Evolutionary conservation across 2,888 invertebrate species (phyloP).

Genomic region (Orthosia incerta): DNA sequence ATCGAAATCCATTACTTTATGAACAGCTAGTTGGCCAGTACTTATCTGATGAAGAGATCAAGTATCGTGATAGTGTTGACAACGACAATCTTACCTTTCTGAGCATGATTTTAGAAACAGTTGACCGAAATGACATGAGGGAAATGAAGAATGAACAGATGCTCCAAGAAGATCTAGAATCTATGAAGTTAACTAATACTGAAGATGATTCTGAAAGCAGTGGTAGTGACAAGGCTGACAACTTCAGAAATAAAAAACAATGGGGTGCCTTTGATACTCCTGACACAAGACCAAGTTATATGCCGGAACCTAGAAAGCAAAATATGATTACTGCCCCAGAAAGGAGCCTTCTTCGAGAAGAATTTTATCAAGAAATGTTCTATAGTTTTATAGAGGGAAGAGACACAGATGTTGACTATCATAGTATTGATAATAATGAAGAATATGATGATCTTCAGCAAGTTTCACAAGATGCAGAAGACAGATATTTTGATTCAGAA

Average conservation of each 20-base stretch:
- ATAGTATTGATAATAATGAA: conserved; percentile 94
- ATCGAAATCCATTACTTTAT: conserved; percentile 96
- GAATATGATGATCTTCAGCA: conserved; percentile 94
- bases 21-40: conserved; percentile 97
- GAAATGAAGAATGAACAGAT: conserved; percentile 92
- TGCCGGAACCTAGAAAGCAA: conserved; percentile 79
- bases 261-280: conserved; percentile 91
- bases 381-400: conserved; percentile 95
- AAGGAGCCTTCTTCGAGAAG: conserved; percentile 93
- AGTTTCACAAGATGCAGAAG: conserved; percentile 94
- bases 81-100: conserved; percentile 92
- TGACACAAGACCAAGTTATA: conserved; percentile 77
- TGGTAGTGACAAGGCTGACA: conserved; percentile 63
- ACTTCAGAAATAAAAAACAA: conserved; percentile 71
- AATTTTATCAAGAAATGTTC: conserved; percentile 96
- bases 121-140: conserved; percentile 94
- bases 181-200: conserved; percentile 67
- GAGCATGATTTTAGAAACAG: conserved; percentile 94
- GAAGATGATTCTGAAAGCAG: conserved; percentile 67
- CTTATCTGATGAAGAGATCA: conserved; percentile 94
- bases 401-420: conserved; percentile 96
- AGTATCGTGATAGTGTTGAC: conserved; percentile 91
- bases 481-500: conserved; percentile 97
- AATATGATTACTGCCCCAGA: conserved; percentile 90
- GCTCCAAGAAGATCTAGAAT: conserved; percentile 90